These are phyloP conservation scores for Aphis craccivora DNA, from an alignment of 1,140 invertebrate species.

Conservation along the genomic window DNA sequence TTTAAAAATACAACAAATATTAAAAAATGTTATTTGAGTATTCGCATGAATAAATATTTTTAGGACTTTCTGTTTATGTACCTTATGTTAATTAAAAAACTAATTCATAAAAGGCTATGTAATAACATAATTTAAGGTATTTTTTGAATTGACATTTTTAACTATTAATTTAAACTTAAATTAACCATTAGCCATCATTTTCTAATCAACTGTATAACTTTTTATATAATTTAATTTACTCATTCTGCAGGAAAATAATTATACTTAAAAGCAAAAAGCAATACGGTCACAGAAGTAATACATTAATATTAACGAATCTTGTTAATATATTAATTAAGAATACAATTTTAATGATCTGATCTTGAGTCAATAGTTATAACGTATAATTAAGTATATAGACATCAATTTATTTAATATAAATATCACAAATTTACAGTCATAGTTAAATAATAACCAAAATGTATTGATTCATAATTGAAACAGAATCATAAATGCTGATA, in stretches of 20 bases:
- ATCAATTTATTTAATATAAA: not conserved
- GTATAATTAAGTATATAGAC: not conserved
- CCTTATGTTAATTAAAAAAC: not conserved
- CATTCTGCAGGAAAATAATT: not conserved
- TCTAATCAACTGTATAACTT: not conserved
- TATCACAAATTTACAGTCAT: not conserved
- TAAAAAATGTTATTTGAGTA: not conserved
- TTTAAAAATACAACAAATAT: not conserved
- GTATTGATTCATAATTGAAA: not conserved
- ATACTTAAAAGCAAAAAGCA: not conserved
- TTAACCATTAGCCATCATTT: not conserved
- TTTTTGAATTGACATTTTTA: not conserved
- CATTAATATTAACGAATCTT: not conserved
- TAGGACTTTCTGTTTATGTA: not conserved
- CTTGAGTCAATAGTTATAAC: not conserved
- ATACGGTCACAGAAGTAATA: not conserved
- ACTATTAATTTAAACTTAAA: not conserved
- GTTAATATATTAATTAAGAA: not conserved
- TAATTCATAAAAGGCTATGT: not conserved
- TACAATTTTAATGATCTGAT: not conserved
- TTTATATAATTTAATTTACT: not conserved
- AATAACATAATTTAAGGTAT: not conserved
- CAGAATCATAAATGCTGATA: not conserved
- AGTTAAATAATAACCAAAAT: not conserved
- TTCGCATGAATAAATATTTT: not conserved